Percentiles rank a stretch among this genome's conserved stretches.
These are phyloP conservation scores for Lasioglossum leucozonium DNA, from an alignment of 2,888 invertebrate genomes.

Conservation along the genomic window DNA sequence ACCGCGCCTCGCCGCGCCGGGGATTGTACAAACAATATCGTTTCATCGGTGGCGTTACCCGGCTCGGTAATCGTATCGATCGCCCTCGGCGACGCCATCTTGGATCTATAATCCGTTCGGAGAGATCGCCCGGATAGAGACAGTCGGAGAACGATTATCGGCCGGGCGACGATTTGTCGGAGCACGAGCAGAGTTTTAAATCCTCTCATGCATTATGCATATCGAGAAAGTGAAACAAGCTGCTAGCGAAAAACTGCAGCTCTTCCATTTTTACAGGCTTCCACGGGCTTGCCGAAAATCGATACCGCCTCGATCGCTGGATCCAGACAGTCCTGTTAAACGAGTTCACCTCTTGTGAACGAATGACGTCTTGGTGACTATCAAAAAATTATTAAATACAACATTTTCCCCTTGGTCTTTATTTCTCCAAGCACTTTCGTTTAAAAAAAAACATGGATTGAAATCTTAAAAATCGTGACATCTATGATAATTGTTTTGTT, in stretches of 20 bases:
- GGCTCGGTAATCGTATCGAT: slow-evolving; percentile 6
- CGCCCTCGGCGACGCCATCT: background rate
- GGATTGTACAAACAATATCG: slow-evolving; percentile 1
- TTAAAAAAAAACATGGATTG: no score
- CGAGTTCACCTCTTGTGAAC: background rate
- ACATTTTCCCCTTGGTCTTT: background rate
- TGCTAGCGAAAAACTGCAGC: slow-evolving; percentile 43
- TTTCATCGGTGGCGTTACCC: background rate
- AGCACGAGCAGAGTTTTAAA: slow-evolving; percentile 37
- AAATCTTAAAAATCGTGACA: no score
- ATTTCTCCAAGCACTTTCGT: no score
- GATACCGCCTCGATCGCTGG: slow-evolving; percentile 23
- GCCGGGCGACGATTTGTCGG: slow-evolving; percentile 47
- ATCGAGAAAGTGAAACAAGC: slow-evolving; percentile 57
- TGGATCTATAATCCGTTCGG: background rate
- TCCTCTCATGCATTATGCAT: slow-evolving; percentile 54
- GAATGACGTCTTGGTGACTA: background rate
- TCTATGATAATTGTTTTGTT: no score
- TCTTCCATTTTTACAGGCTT: slow-evolving; percentile 12
- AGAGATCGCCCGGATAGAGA: background rate
- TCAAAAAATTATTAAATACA: background rate
- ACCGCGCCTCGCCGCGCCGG: slow-evolving; percentile 3
- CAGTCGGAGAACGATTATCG: slow-evolving; percentile 19
- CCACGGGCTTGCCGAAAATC: slow-evolving; percentile 14
- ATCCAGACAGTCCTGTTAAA: background rate